These are phyloP conservation scores for Morone chrysops DNA, from an alignment of 2,113 vertebrate genomes.

Conservation along the genomic window DNA sequence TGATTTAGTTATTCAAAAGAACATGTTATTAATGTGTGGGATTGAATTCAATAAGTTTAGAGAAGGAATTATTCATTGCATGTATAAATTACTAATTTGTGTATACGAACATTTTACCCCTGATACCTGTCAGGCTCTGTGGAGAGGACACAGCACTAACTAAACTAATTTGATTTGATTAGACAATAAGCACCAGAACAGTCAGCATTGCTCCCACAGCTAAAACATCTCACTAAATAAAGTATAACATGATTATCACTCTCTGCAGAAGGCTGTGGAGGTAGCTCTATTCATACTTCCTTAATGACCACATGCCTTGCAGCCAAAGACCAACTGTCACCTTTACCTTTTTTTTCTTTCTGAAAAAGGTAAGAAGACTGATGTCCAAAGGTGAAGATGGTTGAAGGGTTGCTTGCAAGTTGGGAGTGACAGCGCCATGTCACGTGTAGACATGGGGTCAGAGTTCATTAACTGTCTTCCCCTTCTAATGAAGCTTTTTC, in stretches of 20 bases:
- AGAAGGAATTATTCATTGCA: neutral
- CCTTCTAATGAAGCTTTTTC: conserved; percentile 63
- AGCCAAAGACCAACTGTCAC: conserved; percentile 14
- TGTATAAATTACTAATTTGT: conserved; percentile 8
- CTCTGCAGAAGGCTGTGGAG: neutral
- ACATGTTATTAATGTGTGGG: neutral
- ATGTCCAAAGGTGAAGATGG: conserved; percentile 4
- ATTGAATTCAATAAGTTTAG: neutral
- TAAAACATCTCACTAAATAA: conserved; percentile 17
- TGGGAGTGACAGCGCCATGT: conserved; percentile 34
- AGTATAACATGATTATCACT: conserved; percentile 34
- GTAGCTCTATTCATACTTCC: conserved; percentile 32
- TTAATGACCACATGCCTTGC: conserved; percentile 31
- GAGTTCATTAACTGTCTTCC: conserved; percentile 50
- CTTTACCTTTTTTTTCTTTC: conserved; percentile 15
- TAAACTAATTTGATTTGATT: neutral
- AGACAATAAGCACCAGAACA: neutral
- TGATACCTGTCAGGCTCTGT: neutral
- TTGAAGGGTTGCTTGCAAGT: conserved; percentile 13
- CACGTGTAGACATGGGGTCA: conserved; percentile 41
- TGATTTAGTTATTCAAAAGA: neutral
- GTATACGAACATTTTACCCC: neutral
- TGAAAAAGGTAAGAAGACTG: conserved; percentile 8
- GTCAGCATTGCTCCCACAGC: neutral
- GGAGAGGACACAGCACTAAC: neutral